These are phyloP conservation scores for Ceratothoa steindachneri DNA, from an alignment of 2,888 invertebrate species.

Conservation along the genomic window DNA sequence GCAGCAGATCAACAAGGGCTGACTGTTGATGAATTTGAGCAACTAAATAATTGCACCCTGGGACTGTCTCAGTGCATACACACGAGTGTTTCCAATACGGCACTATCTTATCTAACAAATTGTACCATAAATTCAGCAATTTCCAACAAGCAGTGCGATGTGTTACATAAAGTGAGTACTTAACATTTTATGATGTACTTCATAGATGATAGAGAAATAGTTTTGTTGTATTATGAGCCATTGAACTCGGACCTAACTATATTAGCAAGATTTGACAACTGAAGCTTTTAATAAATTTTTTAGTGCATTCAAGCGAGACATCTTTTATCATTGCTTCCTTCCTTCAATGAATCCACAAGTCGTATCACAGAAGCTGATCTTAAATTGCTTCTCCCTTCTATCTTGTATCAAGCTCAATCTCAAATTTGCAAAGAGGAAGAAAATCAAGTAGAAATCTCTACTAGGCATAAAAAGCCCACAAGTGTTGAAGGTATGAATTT, in stretches of 20 bases:
- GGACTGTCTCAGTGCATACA: neutral
- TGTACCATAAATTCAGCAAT: neutral
- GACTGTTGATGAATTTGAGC: neutral
- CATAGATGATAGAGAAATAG: neutral
- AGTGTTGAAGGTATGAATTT: conserved; percentile 1
- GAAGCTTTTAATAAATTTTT: neutral
- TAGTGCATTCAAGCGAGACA: neutral
- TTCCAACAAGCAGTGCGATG: neutral
- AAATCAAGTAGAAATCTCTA: neutral
- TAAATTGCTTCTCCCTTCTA: neutral
- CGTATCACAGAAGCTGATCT: neutral
- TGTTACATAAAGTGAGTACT: neutral
- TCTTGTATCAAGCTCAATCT: neutral
- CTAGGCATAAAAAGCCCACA: neutral
- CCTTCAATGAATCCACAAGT: neutral
- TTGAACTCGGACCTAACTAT: neutral
- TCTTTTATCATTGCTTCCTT: neutral
- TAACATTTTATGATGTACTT: neutral
- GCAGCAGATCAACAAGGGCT: neutral
- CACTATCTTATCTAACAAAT: neutral
- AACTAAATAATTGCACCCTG: neutral
- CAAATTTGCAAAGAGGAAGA: neutral
- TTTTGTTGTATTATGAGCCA: neutral
- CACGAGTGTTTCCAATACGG: neutral
- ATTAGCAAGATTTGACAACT: neutral